A percentile compares a stretch with the other conserved stretches of the same genome.
phyloP scores from a whole-genome alignment of 2,797 vertebrate species.

The Sardinella longiceps region DNA sequence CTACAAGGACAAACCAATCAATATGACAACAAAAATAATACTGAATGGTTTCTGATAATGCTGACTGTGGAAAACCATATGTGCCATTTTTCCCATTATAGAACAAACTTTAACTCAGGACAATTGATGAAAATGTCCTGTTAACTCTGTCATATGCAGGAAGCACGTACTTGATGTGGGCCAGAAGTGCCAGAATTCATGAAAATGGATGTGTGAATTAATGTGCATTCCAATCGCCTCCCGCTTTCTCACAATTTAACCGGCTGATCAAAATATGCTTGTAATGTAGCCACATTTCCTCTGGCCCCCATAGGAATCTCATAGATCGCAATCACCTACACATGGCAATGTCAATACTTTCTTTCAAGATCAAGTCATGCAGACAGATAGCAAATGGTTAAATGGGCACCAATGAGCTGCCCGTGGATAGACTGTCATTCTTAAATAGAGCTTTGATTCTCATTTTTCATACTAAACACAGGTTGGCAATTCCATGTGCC shows the following conservation, averaged over 20 bases:
- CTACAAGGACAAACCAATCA: not conserved
- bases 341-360: not conserved
- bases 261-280: not conserved
- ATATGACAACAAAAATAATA: conserved; percentile 9
- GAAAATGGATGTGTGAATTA: not conserved
- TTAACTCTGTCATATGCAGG: not conserved
- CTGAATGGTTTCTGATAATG: not conserved
- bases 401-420: conserved; percentile 66
- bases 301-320: not conserved
- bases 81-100: not conserved
- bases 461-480: conserved; percentile 76
- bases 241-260: not conserved
- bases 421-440: conserved; percentile 68
- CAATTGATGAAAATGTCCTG: not conserved
- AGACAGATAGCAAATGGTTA: not conserved
- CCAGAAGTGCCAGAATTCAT: not conserved
- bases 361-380: not conserved
- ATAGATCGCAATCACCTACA: not conserved
- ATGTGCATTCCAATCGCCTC: not conserved
- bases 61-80: not conserved
- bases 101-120: not conserved
- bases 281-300: not conserved
- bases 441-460: conserved; percentile 79
- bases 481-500: conserved; percentile 69
- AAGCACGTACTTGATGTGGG: not conserved